Conservation (phyloP, 2,113 vertebrate species). For the Oncorhynchus masou region DNA sequence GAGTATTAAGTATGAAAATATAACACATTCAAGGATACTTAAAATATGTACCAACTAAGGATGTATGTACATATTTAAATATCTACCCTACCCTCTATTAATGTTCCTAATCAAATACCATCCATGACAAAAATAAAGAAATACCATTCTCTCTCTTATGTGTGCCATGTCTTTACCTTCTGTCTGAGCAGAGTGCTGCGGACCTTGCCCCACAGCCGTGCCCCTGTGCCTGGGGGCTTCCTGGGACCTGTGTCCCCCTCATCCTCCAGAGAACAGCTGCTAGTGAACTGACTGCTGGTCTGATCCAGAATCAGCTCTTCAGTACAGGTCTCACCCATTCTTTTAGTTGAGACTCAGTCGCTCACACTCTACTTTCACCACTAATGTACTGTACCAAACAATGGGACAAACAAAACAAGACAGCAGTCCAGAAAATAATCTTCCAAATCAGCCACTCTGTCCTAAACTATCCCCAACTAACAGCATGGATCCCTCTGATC, state of each 20-base stretch:
- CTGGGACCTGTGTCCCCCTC: conserved; percentile 40
- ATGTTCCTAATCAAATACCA: too few relatives aligned
- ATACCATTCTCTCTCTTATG: not conserved
- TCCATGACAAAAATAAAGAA: not conserved
- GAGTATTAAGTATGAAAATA: too few relatives aligned
- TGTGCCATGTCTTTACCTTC: conserved; percentile 57
- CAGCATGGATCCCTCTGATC: conserved; percentile 11
- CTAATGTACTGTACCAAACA: conserved; percentile 11
- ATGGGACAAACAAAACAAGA: not conserved
- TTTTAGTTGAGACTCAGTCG: conserved; percentile 13
- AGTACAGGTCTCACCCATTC: conserved; percentile 42
- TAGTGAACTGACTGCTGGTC: conserved; percentile 9
- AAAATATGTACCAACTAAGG: not conserved
- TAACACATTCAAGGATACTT: not conserved
- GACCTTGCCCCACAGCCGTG: conserved; percentile 67
- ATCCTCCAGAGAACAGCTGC: conserved; percentile 32
- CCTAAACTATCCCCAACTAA: not conserved
- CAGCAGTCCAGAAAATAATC: not conserved
- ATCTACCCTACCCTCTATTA: too few relatives aligned
- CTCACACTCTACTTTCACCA: not conserved
- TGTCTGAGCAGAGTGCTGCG: conserved; percentile 63
- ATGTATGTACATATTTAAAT: not conserved
- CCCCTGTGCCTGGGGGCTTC: conserved; percentile 49
- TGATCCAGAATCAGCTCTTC: conserved; percentile 47
- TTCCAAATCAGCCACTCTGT: not conserved